These are phyloP conservation scores for Dunckerocampus dactyliophorus DNA, from an alignment of 2,113 vertebrate species.

Conservation along the genomic window DNA sequence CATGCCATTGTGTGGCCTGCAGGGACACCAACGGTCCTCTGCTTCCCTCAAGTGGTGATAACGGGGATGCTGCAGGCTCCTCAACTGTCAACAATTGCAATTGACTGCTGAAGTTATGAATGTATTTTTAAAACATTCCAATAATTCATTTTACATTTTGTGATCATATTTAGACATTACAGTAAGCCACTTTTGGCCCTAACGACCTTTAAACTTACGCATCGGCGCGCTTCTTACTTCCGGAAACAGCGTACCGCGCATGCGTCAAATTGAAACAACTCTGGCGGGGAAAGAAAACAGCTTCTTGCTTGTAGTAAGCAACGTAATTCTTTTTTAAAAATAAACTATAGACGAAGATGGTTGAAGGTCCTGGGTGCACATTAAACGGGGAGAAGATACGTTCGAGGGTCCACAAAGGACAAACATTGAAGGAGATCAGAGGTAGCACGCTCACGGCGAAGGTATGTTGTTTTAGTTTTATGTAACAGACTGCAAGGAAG, in stretches of 20 bases:
- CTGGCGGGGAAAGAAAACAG: slow-evolving; percentile 45
- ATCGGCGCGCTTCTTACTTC: neutral
- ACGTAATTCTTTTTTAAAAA: neutral
- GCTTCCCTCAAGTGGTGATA: slow-evolving; percentile 47
- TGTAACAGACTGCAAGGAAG: neutral
- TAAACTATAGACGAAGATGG: slow-evolving; percentile 66
- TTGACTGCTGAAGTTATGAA: too few relatives aligned
- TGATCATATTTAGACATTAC: too few relatives aligned
- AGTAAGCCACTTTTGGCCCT: too few relatives aligned
- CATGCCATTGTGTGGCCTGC: neutral
- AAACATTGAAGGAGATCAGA: slow-evolving; percentile 63
- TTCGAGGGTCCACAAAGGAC: slow-evolving; percentile 71
- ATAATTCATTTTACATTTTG: too few relatives aligned
- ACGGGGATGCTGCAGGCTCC: too few relatives aligned
- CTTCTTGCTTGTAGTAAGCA: neutral
- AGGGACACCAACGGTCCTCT: slow-evolving; percentile 3
- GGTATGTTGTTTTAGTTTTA: slow-evolving; percentile 23
- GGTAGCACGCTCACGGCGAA: slow-evolving; percentile 44
- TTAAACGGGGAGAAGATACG: slow-evolving; percentile 82
- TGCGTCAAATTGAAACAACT: neutral
- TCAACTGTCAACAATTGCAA: too few relatives aligned
- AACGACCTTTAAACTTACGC: too few relatives aligned
- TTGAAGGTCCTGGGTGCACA: slow-evolving; percentile 85
- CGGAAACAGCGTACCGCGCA: neutral
- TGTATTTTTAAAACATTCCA: too few relatives aligned